These are phyloP conservation scores for Otus sunia DNA, from an alignment of 2,113 vertebrate genomes.

Conservation along the genomic window DNA sequence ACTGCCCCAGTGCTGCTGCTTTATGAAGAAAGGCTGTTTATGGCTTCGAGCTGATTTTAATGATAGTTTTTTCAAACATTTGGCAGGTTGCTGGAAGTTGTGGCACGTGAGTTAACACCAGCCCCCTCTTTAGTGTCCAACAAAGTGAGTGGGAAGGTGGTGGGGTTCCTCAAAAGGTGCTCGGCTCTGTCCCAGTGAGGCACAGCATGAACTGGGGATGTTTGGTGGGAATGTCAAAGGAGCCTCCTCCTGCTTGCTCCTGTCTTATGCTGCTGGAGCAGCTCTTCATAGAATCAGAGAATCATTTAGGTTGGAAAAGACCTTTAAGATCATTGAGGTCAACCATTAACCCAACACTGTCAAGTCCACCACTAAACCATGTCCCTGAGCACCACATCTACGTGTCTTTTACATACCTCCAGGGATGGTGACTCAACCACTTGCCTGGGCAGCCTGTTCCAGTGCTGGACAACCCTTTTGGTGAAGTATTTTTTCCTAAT, in stretches of 20 bases:
- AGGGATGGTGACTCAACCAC: too few species aligned
- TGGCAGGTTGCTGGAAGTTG: neutral
- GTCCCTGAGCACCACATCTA: too few species aligned
- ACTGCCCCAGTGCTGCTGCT: neutral
- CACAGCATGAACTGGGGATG: accelerated
- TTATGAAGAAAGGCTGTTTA: neutral
- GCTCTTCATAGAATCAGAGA: too few species aligned
- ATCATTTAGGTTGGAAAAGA: too few species aligned
- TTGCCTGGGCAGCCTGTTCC: too few species aligned
- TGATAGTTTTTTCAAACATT: neutral
- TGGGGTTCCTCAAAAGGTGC: neutral
- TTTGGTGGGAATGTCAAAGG: neutral
- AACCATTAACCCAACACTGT: too few species aligned
- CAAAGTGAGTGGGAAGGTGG: neutral
- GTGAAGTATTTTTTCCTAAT: too few species aligned
- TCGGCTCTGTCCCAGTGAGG: accelerated
- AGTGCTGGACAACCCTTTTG: too few species aligned
- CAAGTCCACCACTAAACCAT: too few species aligned
- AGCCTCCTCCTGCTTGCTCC: neutral
- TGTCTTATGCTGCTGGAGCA: neutral
- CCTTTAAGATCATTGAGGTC: too few species aligned
- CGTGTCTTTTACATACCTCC: too few species aligned
- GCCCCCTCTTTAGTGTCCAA: neutral
- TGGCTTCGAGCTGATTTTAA: neutral
- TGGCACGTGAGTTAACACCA: neutral